Conservation (phyloP, 2,113 vertebrate genomes). For the Hippopotamus amphibius region DNA sequence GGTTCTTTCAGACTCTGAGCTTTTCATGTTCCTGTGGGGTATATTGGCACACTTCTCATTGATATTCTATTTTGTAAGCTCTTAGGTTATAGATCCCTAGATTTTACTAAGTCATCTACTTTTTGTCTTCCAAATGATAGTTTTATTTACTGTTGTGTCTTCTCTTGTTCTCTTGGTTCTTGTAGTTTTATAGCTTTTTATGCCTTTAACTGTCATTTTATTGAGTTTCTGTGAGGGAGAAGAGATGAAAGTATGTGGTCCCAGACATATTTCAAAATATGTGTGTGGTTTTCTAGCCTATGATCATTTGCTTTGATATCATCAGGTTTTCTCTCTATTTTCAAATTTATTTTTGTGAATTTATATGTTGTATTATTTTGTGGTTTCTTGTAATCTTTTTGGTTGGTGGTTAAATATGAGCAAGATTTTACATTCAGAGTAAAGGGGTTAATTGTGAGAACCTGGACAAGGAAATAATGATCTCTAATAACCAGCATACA, state of each 20-base stretch:
- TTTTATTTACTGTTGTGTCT: conserved; percentile 21
- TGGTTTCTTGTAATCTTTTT: background rate
- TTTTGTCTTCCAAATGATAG: conserved; percentile 37
- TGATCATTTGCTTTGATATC: background rate
- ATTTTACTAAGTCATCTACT: conserved; percentile 26
- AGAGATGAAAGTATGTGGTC: background rate
- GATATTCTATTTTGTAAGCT: background rate
- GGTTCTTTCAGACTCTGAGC: background rate
- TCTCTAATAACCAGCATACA: background rate
- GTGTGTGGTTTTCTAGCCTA: background rate
- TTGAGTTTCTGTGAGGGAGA: conserved; percentile 35
- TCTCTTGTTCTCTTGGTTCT: conserved; percentile 43
- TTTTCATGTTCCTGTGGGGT: background rate
- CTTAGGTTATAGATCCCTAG: background rate
- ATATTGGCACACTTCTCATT: background rate
- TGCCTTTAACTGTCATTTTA: conserved; percentile 55
- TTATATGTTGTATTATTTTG: conserved; percentile 22
- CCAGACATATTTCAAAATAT: conserved; percentile 30
- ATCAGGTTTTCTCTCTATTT: background rate
- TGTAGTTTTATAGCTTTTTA: conserved; percentile 57
- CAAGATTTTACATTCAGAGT: conserved; percentile 29
- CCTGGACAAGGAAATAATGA: background rate
- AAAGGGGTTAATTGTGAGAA: background rate
- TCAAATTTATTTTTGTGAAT: conserved; percentile 48
- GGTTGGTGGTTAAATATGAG: background rate